Base-by-base conservation (phyloP, 1,140 invertebrate species). In the Centruroides vittatus region DNA sequence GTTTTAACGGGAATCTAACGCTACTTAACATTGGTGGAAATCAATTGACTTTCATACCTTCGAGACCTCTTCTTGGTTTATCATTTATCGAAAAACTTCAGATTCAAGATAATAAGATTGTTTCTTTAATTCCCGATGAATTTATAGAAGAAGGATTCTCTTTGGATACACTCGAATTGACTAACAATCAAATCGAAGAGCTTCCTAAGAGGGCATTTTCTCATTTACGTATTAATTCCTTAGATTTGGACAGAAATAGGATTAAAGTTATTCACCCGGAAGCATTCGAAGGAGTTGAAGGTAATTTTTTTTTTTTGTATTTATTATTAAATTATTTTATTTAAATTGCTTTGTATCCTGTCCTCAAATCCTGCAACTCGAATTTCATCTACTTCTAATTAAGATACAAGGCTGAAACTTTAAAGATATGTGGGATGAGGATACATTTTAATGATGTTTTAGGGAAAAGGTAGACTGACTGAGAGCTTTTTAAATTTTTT, bases 241-340 rank as follows among this genome's bases (percentile, higher is more conserved):
- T 70, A n/a, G 67, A 67, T 48, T 58, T 70, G 11, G 67, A 67
- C 54, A 60, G 55, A 12, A 70, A 70, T 57, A 34, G n/a, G 9
- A 70, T 71, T 23, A 53, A 58, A n/a, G 49, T 23, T 13, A 69
- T 70, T n/a, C 61, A 70, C 57, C 57, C 57, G 6, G 52, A 66
- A 12, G 65, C 69, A 12, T 70, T 71, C 55, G 41, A 61, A 52
- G 69, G 68, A 47, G 59, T 70, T 52, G 66, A 92, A 83, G 86
- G 89, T 91, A 78, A 65, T 78, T 54, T 73, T 89, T 87, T 74
- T 48, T 8, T 34, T 53, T 9, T 41, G n/a, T 34, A 53, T 60
- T 23, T 23, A 23, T 23, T 23, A 23, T 12, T 7, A 57, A 41
- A 11, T 35, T 11, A 55, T 23, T 11, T 55, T 55, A 9, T 55